These are phyloP conservation scores for Meles meles DNA, from an alignment of 2,113 vertebrate species.

Conservation along the genomic window DNA sequence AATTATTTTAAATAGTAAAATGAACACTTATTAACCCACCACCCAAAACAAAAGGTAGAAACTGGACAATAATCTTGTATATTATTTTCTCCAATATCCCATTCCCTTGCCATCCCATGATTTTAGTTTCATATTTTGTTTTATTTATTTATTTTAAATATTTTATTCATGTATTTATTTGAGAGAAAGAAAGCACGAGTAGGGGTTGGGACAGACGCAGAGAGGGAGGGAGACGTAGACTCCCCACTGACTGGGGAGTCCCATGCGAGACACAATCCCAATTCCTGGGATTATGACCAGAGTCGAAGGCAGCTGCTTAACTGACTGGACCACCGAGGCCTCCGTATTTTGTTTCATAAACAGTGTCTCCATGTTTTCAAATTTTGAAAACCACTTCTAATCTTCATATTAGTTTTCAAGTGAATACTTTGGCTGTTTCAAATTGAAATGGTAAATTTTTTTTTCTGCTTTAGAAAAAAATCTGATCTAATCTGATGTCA, in stretches of 20 bases:
- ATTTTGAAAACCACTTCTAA: conserved; percentile 25
- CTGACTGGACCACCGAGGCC: background rate
- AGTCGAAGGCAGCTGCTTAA: background rate
- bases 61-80: background rate
- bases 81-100: background rate
- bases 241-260: background rate
- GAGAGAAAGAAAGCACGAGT: background rate
- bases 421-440: background rate
- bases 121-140: conserved; percentile 27
- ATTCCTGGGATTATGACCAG: background rate
- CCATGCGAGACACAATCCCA: background rate
- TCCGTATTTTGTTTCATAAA: background rate
- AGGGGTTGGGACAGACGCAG: background rate
- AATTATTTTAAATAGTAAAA: background rate
- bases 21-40: background rate
- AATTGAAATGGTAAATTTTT: background rate
- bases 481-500: background rate
- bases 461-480: background rate
- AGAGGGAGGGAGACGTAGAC: background rate
- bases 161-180: background rate
- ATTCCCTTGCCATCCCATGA: background rate
- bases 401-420: background rate
- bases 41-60: background rate
- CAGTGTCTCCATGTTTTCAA: background rate
- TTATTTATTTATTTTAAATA: background rate